Evolutionary conservation across 2,797 vertebrate genomes (phyloP).

Genomic region (Anas flavirostris): DNA sequence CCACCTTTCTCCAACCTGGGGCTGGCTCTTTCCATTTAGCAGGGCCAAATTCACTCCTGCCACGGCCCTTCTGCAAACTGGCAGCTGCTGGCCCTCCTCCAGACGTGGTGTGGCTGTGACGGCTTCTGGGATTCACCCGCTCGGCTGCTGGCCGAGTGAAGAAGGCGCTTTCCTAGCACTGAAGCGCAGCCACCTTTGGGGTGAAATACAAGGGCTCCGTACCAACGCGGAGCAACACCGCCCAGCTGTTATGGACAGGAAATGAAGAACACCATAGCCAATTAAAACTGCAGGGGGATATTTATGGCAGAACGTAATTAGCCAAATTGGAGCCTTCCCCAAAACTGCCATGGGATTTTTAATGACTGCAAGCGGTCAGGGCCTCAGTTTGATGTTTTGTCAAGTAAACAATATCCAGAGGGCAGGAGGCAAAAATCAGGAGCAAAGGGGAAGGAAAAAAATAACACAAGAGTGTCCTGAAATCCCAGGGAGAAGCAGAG

Average conservation of each 20-base stretch:
- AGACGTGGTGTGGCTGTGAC: not conserved
- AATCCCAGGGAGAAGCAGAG: conserved; percentile 25
- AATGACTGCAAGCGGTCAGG: conserved; percentile 20
- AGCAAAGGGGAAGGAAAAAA: conserved; percentile 7
- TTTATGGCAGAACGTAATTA: conserved; percentile 63
- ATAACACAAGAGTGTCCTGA: not conserved
- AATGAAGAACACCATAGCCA: conserved; percentile 67
- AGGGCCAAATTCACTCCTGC: not conserved
- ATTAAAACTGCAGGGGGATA: conserved; percentile 70
- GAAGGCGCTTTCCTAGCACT: not conserved
- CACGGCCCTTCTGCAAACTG: not conserved
- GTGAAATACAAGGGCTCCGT: not conserved
- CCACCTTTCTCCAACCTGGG: not conserved
- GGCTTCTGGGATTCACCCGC: not conserved
- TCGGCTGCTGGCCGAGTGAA: not conserved
- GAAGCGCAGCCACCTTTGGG: not conserved
- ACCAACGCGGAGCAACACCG: not conserved
- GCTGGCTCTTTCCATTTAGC: not conserved
- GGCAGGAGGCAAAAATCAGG: conserved; percentile 42
- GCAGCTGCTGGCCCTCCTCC: not conserved
- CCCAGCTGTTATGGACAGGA: conserved; percentile 58
- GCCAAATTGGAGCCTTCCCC: conserved; percentile 64
- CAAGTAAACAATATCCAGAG: conserved; percentile 58
- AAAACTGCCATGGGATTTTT: conserved; percentile 62
- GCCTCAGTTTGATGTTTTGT: conserved; percentile 52